Conservation (phyloP, 1,140 invertebrate species). For the Drosophila nikananu region DNA sequence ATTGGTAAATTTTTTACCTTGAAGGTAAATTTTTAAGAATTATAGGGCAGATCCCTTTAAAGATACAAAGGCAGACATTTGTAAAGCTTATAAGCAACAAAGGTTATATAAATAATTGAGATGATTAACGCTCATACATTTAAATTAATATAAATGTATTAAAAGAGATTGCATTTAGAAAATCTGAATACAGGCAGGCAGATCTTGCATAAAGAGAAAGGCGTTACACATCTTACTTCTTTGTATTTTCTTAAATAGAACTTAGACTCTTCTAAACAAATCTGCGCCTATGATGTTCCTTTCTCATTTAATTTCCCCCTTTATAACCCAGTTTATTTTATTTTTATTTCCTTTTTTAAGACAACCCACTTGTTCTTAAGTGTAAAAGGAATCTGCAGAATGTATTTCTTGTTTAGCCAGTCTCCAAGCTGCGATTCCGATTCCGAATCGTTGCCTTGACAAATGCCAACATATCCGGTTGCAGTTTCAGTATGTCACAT, state of each 20-base stretch:
- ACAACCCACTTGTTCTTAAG: neutral
- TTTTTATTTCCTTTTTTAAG: neutral
- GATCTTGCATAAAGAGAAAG: too few species aligned
- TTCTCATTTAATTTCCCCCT: neutral
- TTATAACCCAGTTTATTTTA: neutral
- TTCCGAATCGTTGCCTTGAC: neutral
- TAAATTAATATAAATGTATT: too few species aligned
- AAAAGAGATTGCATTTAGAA: too few species aligned
- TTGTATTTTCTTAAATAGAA: too few species aligned
- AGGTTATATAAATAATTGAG: too few species aligned
- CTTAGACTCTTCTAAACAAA: neutral
- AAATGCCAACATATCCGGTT: constrained; percentile 20
- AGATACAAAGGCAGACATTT: too few species aligned
- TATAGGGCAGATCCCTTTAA: too few species aligned
- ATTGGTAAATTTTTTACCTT: neutral
- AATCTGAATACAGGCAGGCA: too few species aligned
- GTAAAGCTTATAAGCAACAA: too few species aligned
- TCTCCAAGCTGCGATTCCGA: constrained; percentile 1
- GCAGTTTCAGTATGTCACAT: constrained; percentile 31
- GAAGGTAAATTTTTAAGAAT: neutral
- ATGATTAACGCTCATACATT: too few species aligned
- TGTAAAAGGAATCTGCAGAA: constrained; percentile 1
- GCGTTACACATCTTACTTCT: too few species aligned
- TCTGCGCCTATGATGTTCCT: neutral
- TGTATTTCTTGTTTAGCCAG: constrained; percentile 9